Percentiles rank a stretch among this genome's conserved stretches.
These are phyloP conservation scores for Tiphia femorata DNA, from an alignment of 2,888 invertebrate species.

Conservation along the genomic window DNA sequence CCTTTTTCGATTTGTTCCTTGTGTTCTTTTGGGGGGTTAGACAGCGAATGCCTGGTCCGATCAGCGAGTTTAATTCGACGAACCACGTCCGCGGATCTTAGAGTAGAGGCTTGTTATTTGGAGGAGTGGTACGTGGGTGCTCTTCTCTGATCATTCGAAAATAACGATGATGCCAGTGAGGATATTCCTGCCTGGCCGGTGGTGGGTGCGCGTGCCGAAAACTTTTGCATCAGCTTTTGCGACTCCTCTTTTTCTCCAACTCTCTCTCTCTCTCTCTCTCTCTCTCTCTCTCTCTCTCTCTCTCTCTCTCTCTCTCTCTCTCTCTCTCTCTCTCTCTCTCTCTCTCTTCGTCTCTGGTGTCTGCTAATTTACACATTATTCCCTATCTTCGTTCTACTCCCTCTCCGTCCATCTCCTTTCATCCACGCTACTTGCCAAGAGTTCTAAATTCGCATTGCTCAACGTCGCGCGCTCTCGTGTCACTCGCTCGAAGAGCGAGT, in stretches of 20 bases:
- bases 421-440: not conserved
- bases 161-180: constrained; percentile 49
- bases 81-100: not conserved
- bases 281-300: constrained; percentile 5
- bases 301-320: constrained; percentile 1
- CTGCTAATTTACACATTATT: too few relatives aligned
- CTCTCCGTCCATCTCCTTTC: not conserved
- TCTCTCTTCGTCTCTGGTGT: not conserved
- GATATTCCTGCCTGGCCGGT: constrained; percentile 40
- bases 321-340: not conserved
- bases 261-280: constrained; percentile 13
- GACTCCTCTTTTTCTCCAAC: too few relatives aligned
- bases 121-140: constrained; percentile 30
- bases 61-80: not conserved
- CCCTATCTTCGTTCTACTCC: not conserved
- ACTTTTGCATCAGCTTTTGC: too few relatives aligned
- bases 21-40: too few relatives aligned
- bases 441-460: not conserved
- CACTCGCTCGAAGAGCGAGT: too few relatives aligned
- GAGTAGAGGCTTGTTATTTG: constrained; percentile 26
- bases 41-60: too few relatives aligned
- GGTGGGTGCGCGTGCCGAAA: too few relatives aligned
- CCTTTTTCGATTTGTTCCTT: too few relatives aligned
- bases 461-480: not conserved
- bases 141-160: constrained; percentile 37